A percentile compares a stretch with the other conserved stretches of the same genome.
Evolutionary conservation across 1,140 invertebrate genomes (phyloP).

Genomic region (Bombus consobrinus): DNA sequence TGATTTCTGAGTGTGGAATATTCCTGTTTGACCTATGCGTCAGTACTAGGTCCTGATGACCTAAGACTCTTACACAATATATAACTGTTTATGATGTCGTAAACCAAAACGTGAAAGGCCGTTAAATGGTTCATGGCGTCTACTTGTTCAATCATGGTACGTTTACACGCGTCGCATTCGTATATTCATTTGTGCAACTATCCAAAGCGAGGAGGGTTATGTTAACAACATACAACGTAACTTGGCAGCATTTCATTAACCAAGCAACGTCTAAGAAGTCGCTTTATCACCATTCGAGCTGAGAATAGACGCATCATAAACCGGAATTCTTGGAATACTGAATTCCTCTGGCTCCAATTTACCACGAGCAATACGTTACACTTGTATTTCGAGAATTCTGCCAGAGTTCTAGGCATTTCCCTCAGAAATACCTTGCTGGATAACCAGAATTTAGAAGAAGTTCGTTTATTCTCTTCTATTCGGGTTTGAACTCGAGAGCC

Average conservation of each 20-base stretch:
- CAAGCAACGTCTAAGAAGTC: not conserved
- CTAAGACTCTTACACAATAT: not conserved
- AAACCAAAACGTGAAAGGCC: not conserved
- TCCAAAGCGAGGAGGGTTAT: not conserved
- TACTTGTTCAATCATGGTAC: not conserved
- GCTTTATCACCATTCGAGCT: not conserved
- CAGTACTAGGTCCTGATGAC: too few relatives aligned
- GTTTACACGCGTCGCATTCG: not conserved
- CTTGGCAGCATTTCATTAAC: slow-evolving; percentile 23
- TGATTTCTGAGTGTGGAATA: too few relatives aligned
- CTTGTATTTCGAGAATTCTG: not conserved
- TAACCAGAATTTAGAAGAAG: not conserved
- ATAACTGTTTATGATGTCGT: not conserved
- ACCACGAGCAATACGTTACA: not conserved
- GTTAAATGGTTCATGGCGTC: not conserved
- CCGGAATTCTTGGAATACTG: slow-evolving; percentile 17
- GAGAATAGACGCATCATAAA: slow-evolving; percentile 3
- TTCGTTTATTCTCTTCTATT: too few relatives aligned
- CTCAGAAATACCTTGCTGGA: not conserved
- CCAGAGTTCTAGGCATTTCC: not conserved
- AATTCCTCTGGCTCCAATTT: slow-evolving; percentile 26
- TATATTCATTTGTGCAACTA: not conserved
- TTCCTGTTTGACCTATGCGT: too few relatives aligned
- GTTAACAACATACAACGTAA: not conserved
- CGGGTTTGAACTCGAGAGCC: not conserved